Evolutionary conservation across 1,140 invertebrate genomes (phyloP).

Genomic region (Aphelinus atriplicis): DNA sequence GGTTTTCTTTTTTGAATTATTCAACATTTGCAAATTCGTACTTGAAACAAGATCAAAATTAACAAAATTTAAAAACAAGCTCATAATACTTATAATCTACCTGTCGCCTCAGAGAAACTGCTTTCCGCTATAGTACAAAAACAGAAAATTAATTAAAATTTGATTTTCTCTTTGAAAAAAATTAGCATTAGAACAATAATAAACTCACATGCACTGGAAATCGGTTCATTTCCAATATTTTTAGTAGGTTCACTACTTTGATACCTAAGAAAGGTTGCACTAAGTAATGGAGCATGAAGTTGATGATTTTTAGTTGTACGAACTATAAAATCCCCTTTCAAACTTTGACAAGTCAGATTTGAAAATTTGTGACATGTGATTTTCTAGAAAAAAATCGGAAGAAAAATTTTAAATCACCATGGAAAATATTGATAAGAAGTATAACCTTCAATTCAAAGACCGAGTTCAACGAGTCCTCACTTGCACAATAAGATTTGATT

Average conservation of each 20-base stretch:
- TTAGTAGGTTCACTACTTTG: neutral
- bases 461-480: slow-evolving; percentile 1
- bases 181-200: neutral
- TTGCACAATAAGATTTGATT: slow-evolving; percentile 7
- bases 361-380: slow-evolving; percentile 7
- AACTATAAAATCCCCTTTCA: neutral
- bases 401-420: neutral
- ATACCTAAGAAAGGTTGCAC: slow-evolving; percentile 5
- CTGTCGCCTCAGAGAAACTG: neutral
- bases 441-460: neutral
- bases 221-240: neutral
- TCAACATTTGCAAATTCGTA: neutral
- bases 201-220: neutral
- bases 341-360: neutral
- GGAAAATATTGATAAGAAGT: neutral
- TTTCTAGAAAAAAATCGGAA: slow-evolving; percentile 8
- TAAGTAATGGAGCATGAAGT: neutral
- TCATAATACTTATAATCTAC: slow-evolving; percentile 1
- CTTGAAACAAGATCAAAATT: neutral
- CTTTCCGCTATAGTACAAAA: neutral
- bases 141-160: neutral
- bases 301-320: neutral
- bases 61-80: neutral
- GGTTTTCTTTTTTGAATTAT: neutral
- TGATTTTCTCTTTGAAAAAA: neutral